phyloP scores from a whole-genome alignment of 2,888 invertebrate genomes.

The Callosobruchus maculatus region DNA sequence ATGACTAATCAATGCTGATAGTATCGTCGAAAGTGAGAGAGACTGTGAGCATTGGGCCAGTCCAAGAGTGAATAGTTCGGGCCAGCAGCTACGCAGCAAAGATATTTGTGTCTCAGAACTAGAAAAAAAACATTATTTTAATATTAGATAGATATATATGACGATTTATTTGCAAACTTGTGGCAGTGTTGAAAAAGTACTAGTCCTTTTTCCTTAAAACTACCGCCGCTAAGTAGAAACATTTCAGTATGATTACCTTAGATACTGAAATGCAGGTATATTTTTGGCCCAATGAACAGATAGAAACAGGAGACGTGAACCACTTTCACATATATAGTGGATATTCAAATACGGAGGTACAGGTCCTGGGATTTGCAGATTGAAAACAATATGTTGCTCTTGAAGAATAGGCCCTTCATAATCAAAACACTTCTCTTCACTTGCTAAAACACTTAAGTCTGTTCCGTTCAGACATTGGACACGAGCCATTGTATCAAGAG shows the following conservation, averaged over 20 bases:
- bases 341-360: conserved; percentile 87
- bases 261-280: conserved; percentile 75
- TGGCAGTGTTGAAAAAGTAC: too few relatives aligned
- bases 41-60: conserved; percentile 81
- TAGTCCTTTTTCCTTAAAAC: too few relatives aligned
- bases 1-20: conserved; percentile 79
- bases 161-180: background rate
- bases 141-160: background rate
- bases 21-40: conserved; percentile 73
- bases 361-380: conserved; percentile 71
- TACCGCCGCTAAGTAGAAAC: background rate
- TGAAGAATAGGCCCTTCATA: conserved; percentile 63
- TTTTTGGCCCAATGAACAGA: conserved; percentile 87
- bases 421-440: conserved; percentile 45
- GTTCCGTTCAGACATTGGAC: conserved; percentile 45
- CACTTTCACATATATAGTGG: conserved; percentile 94
- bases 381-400: conserved; percentile 69
- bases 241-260: conserved; percentile 57
- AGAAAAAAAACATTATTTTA: conserved; percentile 34
- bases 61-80: conserved; percentile 86
- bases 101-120: conserved; percentile 81
- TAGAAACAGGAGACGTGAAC: conserved; percentile 85
- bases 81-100: conserved; percentile 85
- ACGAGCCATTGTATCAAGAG: conserved; percentile 66
- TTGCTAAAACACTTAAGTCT: conserved; percentile 36